These are phyloP conservation scores for Myrmecobius fasciatus DNA, from an alignment of 2,113 vertebrate genomes.

Conservation along the genomic window DNA sequence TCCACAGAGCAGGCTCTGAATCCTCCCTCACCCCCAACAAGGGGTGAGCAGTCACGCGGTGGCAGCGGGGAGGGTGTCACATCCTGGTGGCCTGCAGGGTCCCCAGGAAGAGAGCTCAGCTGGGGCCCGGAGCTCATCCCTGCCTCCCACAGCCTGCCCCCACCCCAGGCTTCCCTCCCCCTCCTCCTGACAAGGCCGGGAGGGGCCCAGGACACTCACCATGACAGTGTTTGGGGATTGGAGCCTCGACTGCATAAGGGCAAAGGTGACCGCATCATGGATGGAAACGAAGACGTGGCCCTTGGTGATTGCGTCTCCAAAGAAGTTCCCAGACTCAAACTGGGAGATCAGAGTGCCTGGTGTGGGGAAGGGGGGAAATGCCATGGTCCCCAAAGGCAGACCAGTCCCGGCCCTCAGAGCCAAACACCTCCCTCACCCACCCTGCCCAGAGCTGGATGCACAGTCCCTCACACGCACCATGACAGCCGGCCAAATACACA, in stretches of 20 bases:
- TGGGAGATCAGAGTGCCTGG: conserved; percentile 86
- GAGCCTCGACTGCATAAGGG: conserved; percentile 48
- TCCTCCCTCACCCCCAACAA: not conserved
- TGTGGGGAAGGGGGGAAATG: not conserved
- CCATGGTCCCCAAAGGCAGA: conserved; percentile 10
- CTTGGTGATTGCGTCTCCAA: conserved; percentile 89
- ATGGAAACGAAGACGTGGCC: conserved; percentile 89
- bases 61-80: not conserved
- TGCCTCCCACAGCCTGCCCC: not conserved
- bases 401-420: not conserved
- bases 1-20: not conserved
- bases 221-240: conserved; percentile 12
- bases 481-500: conserved; percentile 81
- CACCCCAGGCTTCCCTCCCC: not conserved
- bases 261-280: conserved; percentile 87
- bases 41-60: not conserved
- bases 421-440: not conserved
- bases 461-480: conserved; percentile 76
- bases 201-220: conserved; percentile 51
- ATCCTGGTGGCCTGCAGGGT: not conserved
- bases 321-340: conserved; percentile 91
- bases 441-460: not conserved
- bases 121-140: not conserved
- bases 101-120: not conserved
- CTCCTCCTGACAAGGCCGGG: not conserved